phyloP scores from a whole-genome alignment of 2,888 invertebrate genomes.

The Polymixis flavicincta region DNA sequence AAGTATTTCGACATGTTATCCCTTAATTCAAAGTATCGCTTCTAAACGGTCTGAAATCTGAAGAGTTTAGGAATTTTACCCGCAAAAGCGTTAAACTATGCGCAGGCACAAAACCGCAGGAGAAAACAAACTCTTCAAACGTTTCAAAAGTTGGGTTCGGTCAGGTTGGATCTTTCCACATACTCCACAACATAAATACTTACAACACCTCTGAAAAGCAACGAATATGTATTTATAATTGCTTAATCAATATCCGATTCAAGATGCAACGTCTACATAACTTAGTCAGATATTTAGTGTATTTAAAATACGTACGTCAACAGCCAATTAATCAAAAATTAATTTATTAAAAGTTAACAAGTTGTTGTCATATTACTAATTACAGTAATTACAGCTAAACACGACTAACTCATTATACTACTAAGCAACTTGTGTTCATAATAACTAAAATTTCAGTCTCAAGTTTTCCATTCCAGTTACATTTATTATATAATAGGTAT shows the following conservation, averaged over 20 bases:
- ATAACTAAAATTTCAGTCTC: constrained; percentile 12
- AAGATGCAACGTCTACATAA: not conserved
- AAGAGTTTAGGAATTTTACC: constrained; percentile 25
- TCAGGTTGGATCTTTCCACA: constrained; percentile 1
- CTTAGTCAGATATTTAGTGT: constrained; percentile 3
- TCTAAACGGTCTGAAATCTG: not conserved
- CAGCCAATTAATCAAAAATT: too few species aligned
- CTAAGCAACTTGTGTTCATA: not conserved
- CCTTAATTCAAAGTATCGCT: constrained; percentile 16
- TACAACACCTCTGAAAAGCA: not conserved
- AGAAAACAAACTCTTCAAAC: constrained; percentile 10
- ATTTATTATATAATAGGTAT: too few species aligned
- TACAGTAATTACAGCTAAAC: not conserved
- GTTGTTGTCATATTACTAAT: not conserved
- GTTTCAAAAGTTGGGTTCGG: not conserved
- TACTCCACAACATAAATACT: not conserved
- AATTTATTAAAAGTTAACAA: not conserved
- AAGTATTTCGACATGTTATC: not conserved
- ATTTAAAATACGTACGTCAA: not conserved
- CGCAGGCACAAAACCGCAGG: constrained; percentile 8
- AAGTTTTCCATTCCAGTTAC: constrained; percentile 28
- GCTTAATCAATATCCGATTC: constrained; percentile 9
- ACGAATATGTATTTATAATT: not conserved
- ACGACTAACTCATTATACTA: too few species aligned
- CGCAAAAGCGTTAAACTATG: constrained; percentile 17